Conservation (phyloP, 2,888 invertebrate genomes). For the Eulithis prunata region DNA sequence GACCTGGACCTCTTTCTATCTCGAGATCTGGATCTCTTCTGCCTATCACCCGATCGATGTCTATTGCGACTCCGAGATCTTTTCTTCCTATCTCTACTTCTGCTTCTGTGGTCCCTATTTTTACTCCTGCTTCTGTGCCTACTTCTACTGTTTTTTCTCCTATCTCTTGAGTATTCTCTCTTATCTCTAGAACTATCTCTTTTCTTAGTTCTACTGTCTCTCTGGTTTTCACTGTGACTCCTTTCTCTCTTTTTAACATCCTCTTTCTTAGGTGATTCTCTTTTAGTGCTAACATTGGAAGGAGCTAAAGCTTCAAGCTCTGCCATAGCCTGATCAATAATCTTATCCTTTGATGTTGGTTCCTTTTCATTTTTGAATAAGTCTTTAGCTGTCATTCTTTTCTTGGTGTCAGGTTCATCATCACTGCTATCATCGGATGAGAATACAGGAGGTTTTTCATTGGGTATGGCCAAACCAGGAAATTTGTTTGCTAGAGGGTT, state of each 20-base stretch:
- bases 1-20: constrained; percentile 49
- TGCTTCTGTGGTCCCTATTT: constrained; percentile 51
- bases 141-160: constrained; percentile 54
- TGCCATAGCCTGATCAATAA: constrained; percentile 93
- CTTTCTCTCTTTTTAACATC: constrained; percentile 55
- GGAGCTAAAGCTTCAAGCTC: constrained; percentile 94
- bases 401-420: constrained; percentile 64
- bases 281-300: constrained; percentile 68
- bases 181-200: constrained; percentile 60
- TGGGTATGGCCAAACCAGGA: constrained; percentile 92
- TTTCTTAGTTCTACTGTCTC: constrained; percentile 53
- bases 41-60: constrained; percentile 41
- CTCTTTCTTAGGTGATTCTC: constrained; percentile 47
- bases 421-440: constrained; percentile 65
- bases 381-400: constrained; percentile 72
- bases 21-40: constrained; percentile 52
- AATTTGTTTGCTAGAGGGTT: constrained; percentile 88
- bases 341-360: constrained; percentile 63
- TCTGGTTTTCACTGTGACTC: constrained; percentile 56
- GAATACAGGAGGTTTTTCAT: constrained; percentile 84
- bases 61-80: constrained; percentile 53
- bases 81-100: constrained; percentile 57
- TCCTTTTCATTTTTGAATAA: constrained; percentile 72
- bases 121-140: constrained; percentile 51
- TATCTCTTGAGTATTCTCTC: constrained; percentile 60